Base-by-base conservation (phyloP, 92 coral and sea anemone species). In the Metridium senile region DNA sequence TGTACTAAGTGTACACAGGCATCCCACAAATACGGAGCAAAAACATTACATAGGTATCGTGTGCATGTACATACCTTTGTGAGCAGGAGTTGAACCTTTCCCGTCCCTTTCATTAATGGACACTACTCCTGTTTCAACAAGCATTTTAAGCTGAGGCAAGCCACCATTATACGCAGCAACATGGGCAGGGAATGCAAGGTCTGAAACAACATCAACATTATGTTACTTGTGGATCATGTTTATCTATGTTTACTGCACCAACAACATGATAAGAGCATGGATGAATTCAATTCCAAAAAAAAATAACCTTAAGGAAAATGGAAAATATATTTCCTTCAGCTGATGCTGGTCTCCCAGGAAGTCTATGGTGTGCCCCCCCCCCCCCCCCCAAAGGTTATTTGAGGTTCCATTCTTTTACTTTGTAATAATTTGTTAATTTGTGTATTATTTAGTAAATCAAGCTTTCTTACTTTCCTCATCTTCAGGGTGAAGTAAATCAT, bases 111-210 rank as follows among this genome's bases (percentile, higher is more conserved):
- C 99, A 74, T 89, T 92, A 43, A 95, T 87, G 17, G 99, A 92
- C 51, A 95, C 99, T 0, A 95, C 99, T 11, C 97, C 99, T 19
- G 99, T 95, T 81, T 95, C 99, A 21, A 95, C 87, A 51, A 95
- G 79, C 99, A 95, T 95, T 81, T 89, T 95, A 56, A 95, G 71
- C 78, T 92, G 97, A 0, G 97, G 84, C 34, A 89, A 71, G 63
- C 93, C 99, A 22, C 99, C 99, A 74, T 89, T 93, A 67, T 95
- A 95, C 10, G 99, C 91, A 13, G 99, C 92, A 11, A 93, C 99
- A 43, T 95, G 99, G 1, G 99, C 99, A 26, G 99, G 99, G 58
- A 95, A 95, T 26, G 99, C 99, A 62, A 95, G 85, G 73, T 88
- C 99, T 92, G 63, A n/a, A 62, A 46, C 13, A 46, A 43, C 10